Conservation (phyloP, 92 coral and sea anemone genomes). For the Heteractis magnifica region DNA sequence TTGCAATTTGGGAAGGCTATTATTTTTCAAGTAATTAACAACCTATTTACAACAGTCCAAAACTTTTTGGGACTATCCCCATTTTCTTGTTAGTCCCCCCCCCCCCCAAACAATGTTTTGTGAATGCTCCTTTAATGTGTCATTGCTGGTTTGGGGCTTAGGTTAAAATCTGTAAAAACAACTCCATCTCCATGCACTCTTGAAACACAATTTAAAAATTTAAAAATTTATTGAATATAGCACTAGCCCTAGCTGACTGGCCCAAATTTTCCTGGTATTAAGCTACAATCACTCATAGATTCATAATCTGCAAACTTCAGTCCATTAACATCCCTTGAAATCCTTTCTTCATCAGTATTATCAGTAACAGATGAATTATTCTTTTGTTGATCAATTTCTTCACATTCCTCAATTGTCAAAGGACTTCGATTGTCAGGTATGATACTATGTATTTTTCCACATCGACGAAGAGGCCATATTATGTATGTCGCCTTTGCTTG, state of each 20-base stretch:
- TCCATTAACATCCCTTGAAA: constrained; percentile 3
- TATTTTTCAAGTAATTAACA: too few species aligned
- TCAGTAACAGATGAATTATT: not conserved
- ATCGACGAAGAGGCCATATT: constrained; percentile 72
- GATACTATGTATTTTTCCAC: constrained; percentile 51
- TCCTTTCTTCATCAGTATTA: not conserved
- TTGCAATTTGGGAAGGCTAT: too few species aligned
- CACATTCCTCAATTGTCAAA: constrained; percentile 23
- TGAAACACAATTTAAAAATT: not conserved
- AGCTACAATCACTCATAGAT: constrained; percentile 34
- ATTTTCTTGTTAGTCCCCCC: too few species aligned
- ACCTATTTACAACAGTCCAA: too few species aligned
- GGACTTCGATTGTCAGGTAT: constrained; percentile 54
- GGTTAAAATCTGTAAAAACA: too few species aligned
- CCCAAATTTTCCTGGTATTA: constrained; percentile 42
- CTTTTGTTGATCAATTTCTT: not conserved
- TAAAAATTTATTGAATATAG: not conserved
- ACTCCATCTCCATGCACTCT: not conserved
- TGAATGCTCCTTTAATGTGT: too few species aligned
- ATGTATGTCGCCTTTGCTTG: constrained; percentile 75
- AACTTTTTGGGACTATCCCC: too few species aligned
- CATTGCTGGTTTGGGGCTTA: too few species aligned
- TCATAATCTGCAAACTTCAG: constrained; percentile 28
- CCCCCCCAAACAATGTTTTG: too few species aligned
- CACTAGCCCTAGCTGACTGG: constrained; percentile 27